Evolutionary conservation across 2,888 invertebrate genomes (phyloP), one percentile per base, ranked within the genome.

Genomic region (Ophion ventricosus): DNA sequence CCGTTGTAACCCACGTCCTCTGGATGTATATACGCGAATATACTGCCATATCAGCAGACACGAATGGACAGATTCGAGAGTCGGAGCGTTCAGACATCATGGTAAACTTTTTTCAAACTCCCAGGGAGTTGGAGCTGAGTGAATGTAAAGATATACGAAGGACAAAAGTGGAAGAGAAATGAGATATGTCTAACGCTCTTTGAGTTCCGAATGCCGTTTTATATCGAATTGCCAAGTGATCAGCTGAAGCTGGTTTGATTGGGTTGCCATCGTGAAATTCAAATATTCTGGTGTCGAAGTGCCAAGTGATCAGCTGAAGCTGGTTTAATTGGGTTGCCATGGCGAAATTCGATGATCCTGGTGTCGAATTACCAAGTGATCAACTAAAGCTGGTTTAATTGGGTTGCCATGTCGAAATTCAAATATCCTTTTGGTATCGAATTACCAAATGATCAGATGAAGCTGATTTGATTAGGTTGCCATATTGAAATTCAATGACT

Each of bases 81-180:
- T 49, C 5, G 23, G 29, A 25, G 17, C 35, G 72, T 61, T 79
- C 67, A 26, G 25, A 54, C 20, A 74, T 61, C 29, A 25, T 2
- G 35, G 40, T 17, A 25, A 80, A 80, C 29, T 69, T 75, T 35
- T 54, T 29, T 61, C 74, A 80, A 11, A 11, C 35, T 25, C 49
- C 74, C 64, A 17, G 25, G 11, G 26, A 49, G 20, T 2, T 7
- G 17, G 20, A 59, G 26, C 1, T 2, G 4, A 26, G 29, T 75
- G 23, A 17, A n/a, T 40, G 14, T 10, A 74, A 26, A 26, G 20
- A 14, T 59, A 67, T 26, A 25, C 17, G 40, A 17, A 49, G 49
- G 35, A 35, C 35, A 49, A 1, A 14, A 17, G 49, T 49, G 17
- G 14, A 14, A 49, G 49, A 49, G 49, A 3, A 49, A 3, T 4